phyloP scores from a whole-genome alignment of 2,888 invertebrate genomes.

The Drosophila aldrichi region DNA sequence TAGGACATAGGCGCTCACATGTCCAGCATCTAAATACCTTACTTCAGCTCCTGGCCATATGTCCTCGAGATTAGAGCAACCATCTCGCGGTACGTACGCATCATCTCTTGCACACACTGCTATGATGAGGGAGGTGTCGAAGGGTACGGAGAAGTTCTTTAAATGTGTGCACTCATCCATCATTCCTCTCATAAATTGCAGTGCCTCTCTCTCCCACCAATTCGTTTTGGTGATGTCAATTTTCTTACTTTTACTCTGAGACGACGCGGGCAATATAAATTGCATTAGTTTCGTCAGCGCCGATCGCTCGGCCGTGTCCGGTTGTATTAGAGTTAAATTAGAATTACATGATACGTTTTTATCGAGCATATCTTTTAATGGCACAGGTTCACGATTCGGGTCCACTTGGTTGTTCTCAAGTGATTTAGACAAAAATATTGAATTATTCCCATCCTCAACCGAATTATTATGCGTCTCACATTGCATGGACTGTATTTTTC shows the following conservation, averaged over 20 bases:
- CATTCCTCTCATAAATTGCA: constrained; percentile 97
- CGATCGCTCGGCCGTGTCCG: constrained; percentile 50
- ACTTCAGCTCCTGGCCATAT: constrained; percentile 97
- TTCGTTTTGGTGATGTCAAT: constrained; percentile 88
- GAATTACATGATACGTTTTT: constrained; percentile 31
- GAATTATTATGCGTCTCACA: constrained; percentile 26
- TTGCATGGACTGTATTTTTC: constrained; percentile 56
- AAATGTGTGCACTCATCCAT: constrained; percentile 99
- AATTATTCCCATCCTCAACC: constrained; percentile 30
- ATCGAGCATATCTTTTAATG: constrained; percentile 39
- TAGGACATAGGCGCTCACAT: constrained; percentile 94
- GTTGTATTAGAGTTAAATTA: constrained; percentile 16
- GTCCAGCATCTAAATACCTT: constrained; percentile 94
- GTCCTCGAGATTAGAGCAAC: constrained; percentile 92
- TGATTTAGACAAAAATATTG: constrained; percentile 69
- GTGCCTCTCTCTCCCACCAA: constrained; percentile 91
- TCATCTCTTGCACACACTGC: constrained; percentile 96
- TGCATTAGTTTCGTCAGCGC: constrained; percentile 84
- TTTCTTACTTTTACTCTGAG: constrained; percentile 62
- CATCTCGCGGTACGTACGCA: constrained; percentile 95
- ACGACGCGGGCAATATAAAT: constrained; percentile 78
- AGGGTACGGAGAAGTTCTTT: constrained; percentile 94
- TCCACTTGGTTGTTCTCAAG: constrained; percentile 35
- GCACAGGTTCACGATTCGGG: constrained; percentile 32
- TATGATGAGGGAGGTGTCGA: constrained; percentile 95